Conservation (phyloP, 2,797 vertebrate genomes). For the Lycodopsis pacificus region DNA sequence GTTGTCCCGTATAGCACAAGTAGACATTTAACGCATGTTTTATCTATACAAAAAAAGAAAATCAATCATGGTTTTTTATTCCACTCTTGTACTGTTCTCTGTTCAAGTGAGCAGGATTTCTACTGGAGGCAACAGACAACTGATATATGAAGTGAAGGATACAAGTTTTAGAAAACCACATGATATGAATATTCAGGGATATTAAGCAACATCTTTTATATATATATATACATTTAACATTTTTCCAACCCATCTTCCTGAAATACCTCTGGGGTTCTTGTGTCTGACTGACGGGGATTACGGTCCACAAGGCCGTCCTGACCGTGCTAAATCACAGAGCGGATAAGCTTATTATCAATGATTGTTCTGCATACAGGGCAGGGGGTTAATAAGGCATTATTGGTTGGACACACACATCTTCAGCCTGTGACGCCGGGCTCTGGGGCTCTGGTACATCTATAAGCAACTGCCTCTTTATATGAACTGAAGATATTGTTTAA, state of each 20-base stretch:
- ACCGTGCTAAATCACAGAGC: conserved; percentile 17
- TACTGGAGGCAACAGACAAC: background rate
- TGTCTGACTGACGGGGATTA: background rate
- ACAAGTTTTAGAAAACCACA: background rate
- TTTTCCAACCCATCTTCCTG: background rate
- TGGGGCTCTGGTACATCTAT: background rate
- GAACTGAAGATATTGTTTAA: background rate
- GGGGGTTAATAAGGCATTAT: conserved; percentile 6
- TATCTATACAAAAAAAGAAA: background rate
- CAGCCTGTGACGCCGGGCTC: background rate
- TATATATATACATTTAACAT: too few species aligned
- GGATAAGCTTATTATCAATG: conserved; percentile 39
- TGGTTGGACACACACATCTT: conserved; percentile 2
- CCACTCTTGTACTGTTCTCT: background rate
- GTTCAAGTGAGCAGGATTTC: background rate
- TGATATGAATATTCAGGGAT: background rate
- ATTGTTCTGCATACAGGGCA: conserved; percentile 15
- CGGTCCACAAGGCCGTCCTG: conserved; percentile 2
- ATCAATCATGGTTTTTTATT: background rate
- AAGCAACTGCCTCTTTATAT: background rate
- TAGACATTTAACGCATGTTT: background rate
- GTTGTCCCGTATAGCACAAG: background rate
- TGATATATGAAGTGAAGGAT: background rate
- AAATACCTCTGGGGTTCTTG: conserved; percentile 1
- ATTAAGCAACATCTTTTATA: background rate